Evolutionary conservation across 2,797 vertebrate genomes (phyloP).

Genomic region (Nyctalus aviator): DNA sequence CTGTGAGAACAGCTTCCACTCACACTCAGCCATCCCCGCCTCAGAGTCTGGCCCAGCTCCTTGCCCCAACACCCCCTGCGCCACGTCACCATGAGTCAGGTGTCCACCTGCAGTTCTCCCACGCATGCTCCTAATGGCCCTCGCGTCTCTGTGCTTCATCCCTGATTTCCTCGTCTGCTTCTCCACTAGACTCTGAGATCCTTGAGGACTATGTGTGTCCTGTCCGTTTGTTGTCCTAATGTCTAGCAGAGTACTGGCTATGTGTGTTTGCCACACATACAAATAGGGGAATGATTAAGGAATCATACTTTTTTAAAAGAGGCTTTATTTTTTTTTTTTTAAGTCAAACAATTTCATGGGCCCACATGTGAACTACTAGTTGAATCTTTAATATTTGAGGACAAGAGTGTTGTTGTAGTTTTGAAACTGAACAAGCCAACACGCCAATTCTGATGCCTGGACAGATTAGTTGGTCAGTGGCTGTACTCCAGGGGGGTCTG

Average conservation of each 20-base stretch:
- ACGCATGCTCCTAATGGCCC: rapidly evolving
- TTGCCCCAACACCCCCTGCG: too few species aligned
- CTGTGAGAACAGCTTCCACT: neutral
- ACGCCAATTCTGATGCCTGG: neutral
- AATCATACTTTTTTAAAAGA: neutral
- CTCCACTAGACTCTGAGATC: neutral
- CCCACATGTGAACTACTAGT: neutral
- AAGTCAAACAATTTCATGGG: neutral
- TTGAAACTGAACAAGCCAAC: neutral
- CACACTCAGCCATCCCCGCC: neutral
- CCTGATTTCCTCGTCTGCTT: neutral
- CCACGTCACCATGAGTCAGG: neutral
- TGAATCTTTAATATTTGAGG: slow-evolving; percentile 20
- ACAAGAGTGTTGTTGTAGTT: neutral
- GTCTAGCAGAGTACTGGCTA: neutral
- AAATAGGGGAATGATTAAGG: neutral
- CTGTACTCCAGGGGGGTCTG: neutral
- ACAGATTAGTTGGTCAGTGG: neutral
- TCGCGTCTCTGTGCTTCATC: neutral
- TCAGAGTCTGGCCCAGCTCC: neutral
- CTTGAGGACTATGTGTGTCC: neutral
- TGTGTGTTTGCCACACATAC: neutral
- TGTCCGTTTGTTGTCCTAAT: neutral
- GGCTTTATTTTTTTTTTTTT: neutral
- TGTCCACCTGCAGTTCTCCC: neutral